Evolutionary conservation across 2,113 vertebrate genomes (phyloP).

Genomic region (Marmota flaviventris): DNA sequence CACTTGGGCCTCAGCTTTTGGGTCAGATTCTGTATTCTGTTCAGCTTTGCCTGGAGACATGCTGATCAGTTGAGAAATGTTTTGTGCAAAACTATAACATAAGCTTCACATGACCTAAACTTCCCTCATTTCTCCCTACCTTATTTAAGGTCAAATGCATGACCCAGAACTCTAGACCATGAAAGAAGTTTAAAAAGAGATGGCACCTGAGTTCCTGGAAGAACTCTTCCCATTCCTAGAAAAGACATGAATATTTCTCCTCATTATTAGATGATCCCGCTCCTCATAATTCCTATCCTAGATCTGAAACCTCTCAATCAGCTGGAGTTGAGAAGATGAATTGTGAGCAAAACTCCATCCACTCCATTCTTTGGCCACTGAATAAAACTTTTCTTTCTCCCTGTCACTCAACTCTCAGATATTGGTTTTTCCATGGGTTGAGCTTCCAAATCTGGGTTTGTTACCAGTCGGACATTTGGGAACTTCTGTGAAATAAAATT

Average conservation of each 20-base stretch:
- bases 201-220: background rate
- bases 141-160: background rate
- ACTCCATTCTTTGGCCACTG: background rate
- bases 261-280: background rate
- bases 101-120: background rate
- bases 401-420: background rate
- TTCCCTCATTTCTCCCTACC: background rate
- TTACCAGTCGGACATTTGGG: background rate
- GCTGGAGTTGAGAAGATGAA: background rate
- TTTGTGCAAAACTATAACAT: background rate
- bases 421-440: background rate
- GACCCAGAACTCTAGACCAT: background rate
- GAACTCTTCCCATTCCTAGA: background rate
- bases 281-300: background rate
- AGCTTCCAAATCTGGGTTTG: background rate
- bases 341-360: background rate
- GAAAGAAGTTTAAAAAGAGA: background rate
- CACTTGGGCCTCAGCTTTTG: background rate
- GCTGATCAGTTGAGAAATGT: background rate
- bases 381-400: background rate
- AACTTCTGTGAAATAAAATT: background rate
- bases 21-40: background rate
- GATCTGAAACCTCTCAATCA: background rate
- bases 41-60: background rate
- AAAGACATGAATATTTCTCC: background rate